Base-by-base conservation (phyloP, 2,797 vertebrate genomes). In the Parotocinclus haroldoi region DNA sequence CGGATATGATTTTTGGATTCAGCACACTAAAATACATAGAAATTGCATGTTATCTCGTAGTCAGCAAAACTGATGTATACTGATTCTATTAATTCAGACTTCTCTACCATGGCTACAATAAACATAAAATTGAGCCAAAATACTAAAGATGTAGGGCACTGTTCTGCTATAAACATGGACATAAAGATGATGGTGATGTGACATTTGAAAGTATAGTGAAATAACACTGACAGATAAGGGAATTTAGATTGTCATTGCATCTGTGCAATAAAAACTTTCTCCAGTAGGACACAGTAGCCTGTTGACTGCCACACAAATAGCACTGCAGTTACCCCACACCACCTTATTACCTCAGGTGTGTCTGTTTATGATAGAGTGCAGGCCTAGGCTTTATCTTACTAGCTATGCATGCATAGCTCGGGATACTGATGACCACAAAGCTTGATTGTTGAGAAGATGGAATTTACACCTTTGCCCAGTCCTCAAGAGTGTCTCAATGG, bases 391-490 rank as follows among this genome's bases (percentile, higher is more conserved):
- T 59, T 69, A 74, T 46, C 27, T 74, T 9, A n/a, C 1, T 40
- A 58, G 66, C 54, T 50, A 52, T 69, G 19, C 62, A 56, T 54
- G 17, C 13, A 11, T 56, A 44, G 69, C 76, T 63, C 80, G 70
- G 76, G 75, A 78, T 54, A 57, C 53, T 76, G 76, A 73, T 63
- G 73, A 83, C 81, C 75, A 83, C 78, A 82, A 68, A 77, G 73
- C 75, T 81, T 78, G 79, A 85, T 87, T 85, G 81, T 87, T 78
- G 72, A 83, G 84, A 70, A 66, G 74, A 80, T 69, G 84, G 78
- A 76, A 76, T 74, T 66, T 69, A 58, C 66, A 69, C 74, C 63
- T 52, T 58, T 56, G 44, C 46, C 51, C 40, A 53, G 63, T 68
- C 49, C 60, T 73, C 67, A 36, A 53, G 14, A 45, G 50, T 67